phyloP scores from a whole-genome alignment of 92 coral and sea anemone species.

The Zoanthus solanderi region DNA sequence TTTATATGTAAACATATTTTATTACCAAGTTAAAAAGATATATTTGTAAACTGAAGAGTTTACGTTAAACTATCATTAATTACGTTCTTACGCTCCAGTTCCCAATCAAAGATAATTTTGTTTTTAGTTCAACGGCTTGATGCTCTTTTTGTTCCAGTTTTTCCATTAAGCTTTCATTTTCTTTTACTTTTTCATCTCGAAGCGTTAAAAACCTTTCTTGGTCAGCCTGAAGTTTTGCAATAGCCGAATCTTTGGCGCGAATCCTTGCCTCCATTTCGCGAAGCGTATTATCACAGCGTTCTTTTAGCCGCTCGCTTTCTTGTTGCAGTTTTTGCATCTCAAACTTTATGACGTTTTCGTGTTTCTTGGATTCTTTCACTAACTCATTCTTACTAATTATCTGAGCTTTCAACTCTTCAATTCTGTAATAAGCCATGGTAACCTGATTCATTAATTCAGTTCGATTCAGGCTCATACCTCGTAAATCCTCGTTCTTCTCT shows the following conservation, averaged over 20 bases:
- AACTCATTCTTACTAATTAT: conserved; percentile 18
- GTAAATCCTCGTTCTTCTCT: conserved; percentile 29
- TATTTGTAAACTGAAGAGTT: neutral
- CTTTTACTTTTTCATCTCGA: conserved; percentile 25
- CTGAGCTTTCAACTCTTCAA: conserved; percentile 28
- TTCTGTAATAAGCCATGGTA: conserved; percentile 25
- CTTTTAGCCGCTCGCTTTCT: conserved; percentile 30
- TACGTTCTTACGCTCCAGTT: conserved; percentile 45
- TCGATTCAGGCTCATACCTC: conserved; percentile 34
- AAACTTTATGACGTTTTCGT: conserved; percentile 28
- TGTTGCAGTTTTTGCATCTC: conserved; percentile 33
- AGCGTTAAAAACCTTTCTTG: conserved; percentile 26
- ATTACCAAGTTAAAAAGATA: neutral
- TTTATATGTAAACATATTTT: neutral
- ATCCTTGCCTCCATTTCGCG: conserved; percentile 40
- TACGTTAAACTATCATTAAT: neutral
- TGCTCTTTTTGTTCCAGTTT: conserved; percentile 35
- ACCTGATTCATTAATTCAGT: conserved; percentile 39
- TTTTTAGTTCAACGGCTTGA: conserved; percentile 38
- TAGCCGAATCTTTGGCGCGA: conserved; percentile 10
- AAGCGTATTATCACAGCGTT: conserved; percentile 22
- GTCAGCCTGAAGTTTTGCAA: conserved; percentile 36
- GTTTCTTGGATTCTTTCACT: conserved; percentile 37
- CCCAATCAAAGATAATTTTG: conserved; percentile 24
- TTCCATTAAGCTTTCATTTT: conserved; percentile 24